Percentiles rank a stretch among this genome's conserved stretches.
Conservation (phyloP, 2,797 vertebrate species). For the Peromyscus aztecus region DNA sequence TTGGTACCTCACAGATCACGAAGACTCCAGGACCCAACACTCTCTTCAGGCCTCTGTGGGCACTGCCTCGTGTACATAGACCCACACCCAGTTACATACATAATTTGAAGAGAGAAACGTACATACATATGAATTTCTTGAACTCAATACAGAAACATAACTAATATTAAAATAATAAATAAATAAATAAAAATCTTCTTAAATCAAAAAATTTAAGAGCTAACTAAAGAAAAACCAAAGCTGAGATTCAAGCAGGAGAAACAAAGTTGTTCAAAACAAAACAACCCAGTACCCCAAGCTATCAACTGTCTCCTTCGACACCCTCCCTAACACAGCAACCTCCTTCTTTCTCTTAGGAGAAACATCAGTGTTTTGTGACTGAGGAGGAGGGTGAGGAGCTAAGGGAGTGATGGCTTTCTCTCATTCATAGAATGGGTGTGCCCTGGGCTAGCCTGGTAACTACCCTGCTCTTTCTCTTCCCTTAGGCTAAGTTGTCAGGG, state of each 20-base stretch:
- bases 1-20: neutral
- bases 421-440: neutral
- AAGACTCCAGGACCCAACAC: neutral
- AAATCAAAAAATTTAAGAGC: neutral
- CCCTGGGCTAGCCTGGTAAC: neutral
- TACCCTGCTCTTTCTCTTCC: neutral
- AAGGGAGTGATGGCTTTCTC: neutral
- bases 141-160: neutral
- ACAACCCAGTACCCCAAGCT: neutral
- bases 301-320: neutral
- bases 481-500: neutral
- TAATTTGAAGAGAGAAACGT: neutral
- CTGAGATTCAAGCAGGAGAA: neutral
- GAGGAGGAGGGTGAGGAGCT: neutral
- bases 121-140: neutral
- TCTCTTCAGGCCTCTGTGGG: neutral
- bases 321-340: neutral
- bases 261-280: neutral
- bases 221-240: slow-evolving; percentile 49
- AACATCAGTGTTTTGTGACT: neutral
- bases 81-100: neutral
- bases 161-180: neutral
- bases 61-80: neutral
- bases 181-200: neutral
- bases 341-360: neutral